phyloP scores from a whole-genome alignment of 2,113 vertebrate genomes.

The Alexandromys fortis region DNA sequence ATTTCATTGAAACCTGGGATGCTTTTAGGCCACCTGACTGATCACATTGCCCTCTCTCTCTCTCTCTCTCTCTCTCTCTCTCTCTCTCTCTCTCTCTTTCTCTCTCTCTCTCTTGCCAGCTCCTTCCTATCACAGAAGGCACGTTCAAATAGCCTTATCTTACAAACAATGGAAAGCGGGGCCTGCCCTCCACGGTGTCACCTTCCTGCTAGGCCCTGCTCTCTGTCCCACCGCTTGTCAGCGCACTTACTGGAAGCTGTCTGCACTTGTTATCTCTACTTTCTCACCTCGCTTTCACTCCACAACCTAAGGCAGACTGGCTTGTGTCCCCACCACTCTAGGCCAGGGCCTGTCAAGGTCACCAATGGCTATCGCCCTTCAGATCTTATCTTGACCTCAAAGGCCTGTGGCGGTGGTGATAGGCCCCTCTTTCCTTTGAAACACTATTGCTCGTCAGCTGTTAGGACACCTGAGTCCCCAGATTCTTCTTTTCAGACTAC shows the following conservation, averaged over 20 bases:
- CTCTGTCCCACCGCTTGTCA: slow-evolving; percentile 46
- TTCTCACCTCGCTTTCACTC: slow-evolving; percentile 66
- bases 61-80: slow-evolving; percentile 42
- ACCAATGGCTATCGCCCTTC: slow-evolving; percentile 62
- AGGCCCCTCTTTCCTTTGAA: neutral
- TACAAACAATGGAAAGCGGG: slow-evolving; percentile 44
- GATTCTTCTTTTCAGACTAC: neutral
- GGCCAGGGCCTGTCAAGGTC: slow-evolving; percentile 64
- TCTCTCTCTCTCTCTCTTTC: slow-evolving; percentile 10
- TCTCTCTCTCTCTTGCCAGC: neutral
- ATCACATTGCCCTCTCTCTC: slow-evolving; percentile 16
- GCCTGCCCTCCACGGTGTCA: slow-evolving; percentile 6
- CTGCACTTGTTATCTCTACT: slow-evolving; percentile 45
- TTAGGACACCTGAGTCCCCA: neutral
- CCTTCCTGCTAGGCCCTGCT: slow-evolving; percentile 50
- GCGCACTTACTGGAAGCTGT: slow-evolving; percentile 56
- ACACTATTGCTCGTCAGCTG: neutral
- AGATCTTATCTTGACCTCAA: slow-evolving; percentile 75
- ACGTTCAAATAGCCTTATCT: slow-evolving; percentile 69
- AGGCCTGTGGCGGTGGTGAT: neutral
- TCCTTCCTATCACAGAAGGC: slow-evolving; percentile 26
- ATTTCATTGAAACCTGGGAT: neutral
- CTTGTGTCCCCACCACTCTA: slow-evolving; percentile 62
- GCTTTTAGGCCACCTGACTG: neutral
- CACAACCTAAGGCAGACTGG: slow-evolving; percentile 37